Conservation (phyloP, 2,113 vertebrate genomes). For the Nothobranchius kuhntae region DNA sequence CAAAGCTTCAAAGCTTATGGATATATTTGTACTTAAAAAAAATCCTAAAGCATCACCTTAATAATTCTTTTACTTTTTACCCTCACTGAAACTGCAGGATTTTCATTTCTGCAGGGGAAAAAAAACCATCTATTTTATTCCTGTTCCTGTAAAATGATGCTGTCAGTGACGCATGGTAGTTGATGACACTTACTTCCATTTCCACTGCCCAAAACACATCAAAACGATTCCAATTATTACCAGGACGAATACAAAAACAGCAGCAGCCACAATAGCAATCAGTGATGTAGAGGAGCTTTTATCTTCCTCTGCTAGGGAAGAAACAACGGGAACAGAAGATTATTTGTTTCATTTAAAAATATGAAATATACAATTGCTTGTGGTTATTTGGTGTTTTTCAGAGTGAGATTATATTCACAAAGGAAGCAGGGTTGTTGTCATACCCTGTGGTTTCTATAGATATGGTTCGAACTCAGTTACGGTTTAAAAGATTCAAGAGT, state of each 20-base stretch:
- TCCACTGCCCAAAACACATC: background rate
- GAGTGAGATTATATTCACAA: no score
- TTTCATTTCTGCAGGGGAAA: background rate
- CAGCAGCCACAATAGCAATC: background rate
- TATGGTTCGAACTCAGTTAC: no score
- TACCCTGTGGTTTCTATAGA: no score
- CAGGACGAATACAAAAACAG: conserved; percentile 21
- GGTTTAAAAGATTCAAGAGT: no score
- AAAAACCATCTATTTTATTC: background rate
- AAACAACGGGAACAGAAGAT: background rate
- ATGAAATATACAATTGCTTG: no score
- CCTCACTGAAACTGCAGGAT: background rate
- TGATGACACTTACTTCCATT: conserved; percentile 23
- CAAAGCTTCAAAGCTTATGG: background rate
- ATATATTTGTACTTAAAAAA: background rate
- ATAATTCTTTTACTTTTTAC: conserved; percentile 26
- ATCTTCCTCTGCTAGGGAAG: conserved; percentile 5
- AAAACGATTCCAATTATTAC: conserved; percentile 17
- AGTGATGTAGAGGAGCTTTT: accelerated
- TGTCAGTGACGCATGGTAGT: background rate
- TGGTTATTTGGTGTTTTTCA: no score
- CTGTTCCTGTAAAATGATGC: no score
- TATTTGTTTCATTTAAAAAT: no score
- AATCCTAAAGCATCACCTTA: background rate
- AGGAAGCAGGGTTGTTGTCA: no score